Base-by-base conservation (phyloP, 2,797 vertebrate genomes). In the Psittacula echo region DNA sequence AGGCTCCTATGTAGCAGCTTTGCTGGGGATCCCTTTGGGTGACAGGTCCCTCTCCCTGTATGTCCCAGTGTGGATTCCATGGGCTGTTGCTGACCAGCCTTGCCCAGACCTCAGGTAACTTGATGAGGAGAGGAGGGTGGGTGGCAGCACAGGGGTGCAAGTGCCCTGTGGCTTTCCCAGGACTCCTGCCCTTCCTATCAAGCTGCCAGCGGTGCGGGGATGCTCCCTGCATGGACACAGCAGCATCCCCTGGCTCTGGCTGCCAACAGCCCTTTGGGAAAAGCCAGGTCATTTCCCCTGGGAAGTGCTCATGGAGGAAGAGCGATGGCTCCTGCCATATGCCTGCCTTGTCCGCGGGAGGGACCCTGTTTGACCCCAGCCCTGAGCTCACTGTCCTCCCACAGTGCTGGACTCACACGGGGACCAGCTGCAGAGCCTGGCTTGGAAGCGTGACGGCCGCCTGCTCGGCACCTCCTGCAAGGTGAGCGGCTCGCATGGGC, bases 361-460 rank as follows among this genome's bases (percentile, higher is more conserved):
- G 30, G 9, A 29, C 53, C 60, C 47, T 24, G 29, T 34, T 2
- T 9, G 5, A 22, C 53, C 34, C 22, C 7, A 0, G 4, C 24
- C 21, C 77, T 82, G 60, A 85, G 17, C 7, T 2, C 58, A 16
- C 67, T 60, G 89, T 67, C 30, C 41, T 86, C 67, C 70, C 61
- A 8, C 97, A 99, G 99, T 97, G 87, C 96, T 99, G 98, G 98
- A 97, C 47, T 95, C 97, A 89, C 99, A 99, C 1, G 61, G 97
- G 7, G 99, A 99, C 89, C 98, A 98, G 94, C 96, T 99, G 95
- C 99, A 99, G 96, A 98, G 98, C 84, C 96, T 99, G 68, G 93
- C 97, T 80, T 99, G 99, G 99, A 99, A 99, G 96, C 97, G 26
- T 23, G 99, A 99, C 0, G 99, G 99, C 12, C 96, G 95, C n/a